Evolutionary conservation across 2,888 invertebrate genomes (phyloP).

Genomic region (Polia nebulosa): DNA sequence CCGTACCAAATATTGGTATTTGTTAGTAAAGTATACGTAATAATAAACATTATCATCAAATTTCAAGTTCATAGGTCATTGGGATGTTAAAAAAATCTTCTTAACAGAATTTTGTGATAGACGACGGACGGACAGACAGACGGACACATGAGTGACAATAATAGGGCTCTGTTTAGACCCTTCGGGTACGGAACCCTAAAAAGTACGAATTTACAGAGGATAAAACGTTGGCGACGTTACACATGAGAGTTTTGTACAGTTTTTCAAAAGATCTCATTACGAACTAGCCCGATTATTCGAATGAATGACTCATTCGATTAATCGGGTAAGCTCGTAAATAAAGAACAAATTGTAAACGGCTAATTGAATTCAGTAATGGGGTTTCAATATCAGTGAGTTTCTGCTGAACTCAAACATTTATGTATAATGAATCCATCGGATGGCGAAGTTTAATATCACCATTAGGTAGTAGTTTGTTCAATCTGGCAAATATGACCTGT

Average conservation of each 20-base stretch:
- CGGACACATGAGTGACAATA: no score
- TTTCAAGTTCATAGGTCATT: no score
- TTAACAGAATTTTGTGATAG: no score
- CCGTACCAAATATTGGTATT: no score
- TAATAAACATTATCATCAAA: no score
- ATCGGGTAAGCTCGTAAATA: slow-evolving; percentile 1
- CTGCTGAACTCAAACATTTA: slow-evolving; percentile 21
- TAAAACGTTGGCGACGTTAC: neutral
- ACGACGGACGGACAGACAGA: no score
- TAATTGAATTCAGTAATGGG: neutral
- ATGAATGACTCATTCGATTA: neutral
- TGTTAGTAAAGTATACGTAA: no score
- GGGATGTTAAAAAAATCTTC: no score
- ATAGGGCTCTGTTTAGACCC: no score
- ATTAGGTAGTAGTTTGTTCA: slow-evolving; percentile 2
- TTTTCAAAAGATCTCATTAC: neutral
- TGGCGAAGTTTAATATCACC: neutral
- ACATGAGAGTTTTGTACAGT: neutral
- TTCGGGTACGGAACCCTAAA: no score
- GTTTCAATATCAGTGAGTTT: slow-evolving; percentile 16
- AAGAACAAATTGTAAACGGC: neutral
- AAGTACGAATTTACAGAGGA: no score
- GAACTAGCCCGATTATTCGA: slow-evolving; percentile 1
- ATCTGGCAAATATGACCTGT: slow-evolving; percentile 5
- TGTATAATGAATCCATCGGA: neutral